phyloP scores from a whole-genome alignment of 2,797 vertebrate species.

The Steatocranus sp. region DNA sequence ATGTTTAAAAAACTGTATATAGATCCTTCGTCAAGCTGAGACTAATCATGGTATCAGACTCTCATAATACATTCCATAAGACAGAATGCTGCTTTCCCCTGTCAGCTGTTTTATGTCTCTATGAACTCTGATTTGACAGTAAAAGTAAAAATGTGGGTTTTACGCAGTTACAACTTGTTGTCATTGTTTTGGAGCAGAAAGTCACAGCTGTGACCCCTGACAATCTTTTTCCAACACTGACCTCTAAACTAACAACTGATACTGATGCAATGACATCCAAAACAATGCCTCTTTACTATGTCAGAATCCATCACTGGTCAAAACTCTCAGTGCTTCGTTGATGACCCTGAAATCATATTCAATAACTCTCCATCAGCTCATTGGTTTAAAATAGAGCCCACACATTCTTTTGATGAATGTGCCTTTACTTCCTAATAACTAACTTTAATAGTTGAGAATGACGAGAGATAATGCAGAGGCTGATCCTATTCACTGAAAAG shows the following conservation, averaged over 20 bases:
- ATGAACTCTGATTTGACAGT: background rate
- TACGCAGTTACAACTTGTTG: background rate
- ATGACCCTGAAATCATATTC: constrained; percentile 23
- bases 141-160: background rate
- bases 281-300: background rate
- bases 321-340: background rate
- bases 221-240: background rate
- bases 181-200: background rate
- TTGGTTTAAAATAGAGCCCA: constrained; percentile 3
- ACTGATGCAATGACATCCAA: background rate
- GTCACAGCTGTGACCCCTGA: background rate
- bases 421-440: constrained; percentile 48
- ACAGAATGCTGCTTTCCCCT: background rate
- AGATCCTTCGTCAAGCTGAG: background rate
- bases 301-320: background rate
- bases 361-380: background rate
- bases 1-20: background rate
- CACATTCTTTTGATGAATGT: constrained; percentile 39
- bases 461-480: constrained; percentile 51
- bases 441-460: constrained; percentile 59
- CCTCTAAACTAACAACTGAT: background rate
- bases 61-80: background rate
- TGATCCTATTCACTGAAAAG: constrained; percentile 58
- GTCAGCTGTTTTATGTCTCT: background rate
- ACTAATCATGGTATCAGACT: background rate